Conservation (phyloP, 53 echinoderm and acorn worm genomes). For the Temnopleurus reevesii region DNA sequence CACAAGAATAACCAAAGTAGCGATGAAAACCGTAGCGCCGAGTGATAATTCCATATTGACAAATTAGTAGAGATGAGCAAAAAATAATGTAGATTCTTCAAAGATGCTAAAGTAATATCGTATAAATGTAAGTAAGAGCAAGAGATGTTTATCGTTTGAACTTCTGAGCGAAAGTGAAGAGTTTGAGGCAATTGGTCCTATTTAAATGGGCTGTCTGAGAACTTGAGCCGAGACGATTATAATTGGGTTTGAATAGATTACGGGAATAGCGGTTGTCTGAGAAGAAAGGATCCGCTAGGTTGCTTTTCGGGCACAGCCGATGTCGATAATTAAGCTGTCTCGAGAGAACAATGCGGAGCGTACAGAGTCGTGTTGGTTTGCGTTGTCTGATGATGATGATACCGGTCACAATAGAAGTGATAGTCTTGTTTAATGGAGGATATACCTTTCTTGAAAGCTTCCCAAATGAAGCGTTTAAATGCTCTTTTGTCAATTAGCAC, state of each 20-base stretch:
- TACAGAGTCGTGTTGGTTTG: conserved; percentile 26
- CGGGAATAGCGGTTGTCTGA: conserved; percentile 61
- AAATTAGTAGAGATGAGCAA: not conserved
- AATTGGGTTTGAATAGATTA: conserved; percentile 59
- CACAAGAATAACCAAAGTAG: not conserved
- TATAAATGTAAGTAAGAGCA: not conserved
- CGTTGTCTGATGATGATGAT: conserved; percentile 51
- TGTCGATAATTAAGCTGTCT: conserved; percentile 59
- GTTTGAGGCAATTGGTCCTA: conserved; percentile 8
- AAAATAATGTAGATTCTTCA: not conserved
- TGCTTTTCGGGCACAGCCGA: conserved; percentile 48
- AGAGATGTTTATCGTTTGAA: conserved; percentile 27
- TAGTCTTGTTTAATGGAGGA: conserved; percentile 14
- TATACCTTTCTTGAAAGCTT: conserved; percentile 49
- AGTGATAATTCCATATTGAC: conserved; percentile 40
- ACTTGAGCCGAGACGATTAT: conserved; percentile 59
- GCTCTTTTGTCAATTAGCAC: conserved; percentile 42
- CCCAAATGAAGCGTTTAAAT: conserved; percentile 35
- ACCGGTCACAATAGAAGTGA: conserved; percentile 40
- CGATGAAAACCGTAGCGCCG: not conserved
- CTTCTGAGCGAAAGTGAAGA: conserved; percentile 18
- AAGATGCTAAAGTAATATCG: not conserved
- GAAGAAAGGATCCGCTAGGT: conserved; percentile 54
- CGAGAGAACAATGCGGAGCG: conserved; percentile 34
- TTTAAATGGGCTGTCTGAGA: conserved; percentile 44